phyloP scores from a whole-genome alignment of 2,113 vertebrate genomes.

The Candoia aspera region DNA sequence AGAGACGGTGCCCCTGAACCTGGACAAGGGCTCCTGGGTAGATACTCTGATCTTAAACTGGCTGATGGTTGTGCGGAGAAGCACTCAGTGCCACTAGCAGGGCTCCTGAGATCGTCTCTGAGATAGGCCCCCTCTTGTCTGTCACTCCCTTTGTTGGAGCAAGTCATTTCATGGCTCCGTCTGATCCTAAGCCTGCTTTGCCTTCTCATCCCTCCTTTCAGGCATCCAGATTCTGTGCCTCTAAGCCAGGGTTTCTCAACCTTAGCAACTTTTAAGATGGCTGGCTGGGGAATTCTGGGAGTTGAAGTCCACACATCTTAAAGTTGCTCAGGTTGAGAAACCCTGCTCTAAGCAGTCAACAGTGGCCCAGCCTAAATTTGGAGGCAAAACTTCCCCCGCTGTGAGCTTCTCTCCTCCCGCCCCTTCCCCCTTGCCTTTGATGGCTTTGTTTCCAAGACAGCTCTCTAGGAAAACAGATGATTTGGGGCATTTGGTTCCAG shows the following conservation, averaged over 20 bases:
- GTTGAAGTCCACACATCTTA: too few species aligned
- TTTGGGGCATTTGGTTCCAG: neutral
- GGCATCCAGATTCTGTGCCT: neutral
- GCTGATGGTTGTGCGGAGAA: neutral
- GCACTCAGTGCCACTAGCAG: neutral
- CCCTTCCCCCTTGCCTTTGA: too few species aligned
- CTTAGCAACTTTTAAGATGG: too few species aligned
- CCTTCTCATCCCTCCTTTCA: neutral
- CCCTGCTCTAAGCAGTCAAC: too few species aligned
- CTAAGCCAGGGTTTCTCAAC: too few species aligned
- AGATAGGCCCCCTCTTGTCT: too few species aligned
- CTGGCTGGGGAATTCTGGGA: too few species aligned
- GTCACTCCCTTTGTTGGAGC: neutral
- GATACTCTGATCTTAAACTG: fast-evolving
- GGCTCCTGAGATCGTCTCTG: neutral
- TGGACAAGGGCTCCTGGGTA: neutral
- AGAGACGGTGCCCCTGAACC: neutral
- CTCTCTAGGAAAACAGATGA: neutral
- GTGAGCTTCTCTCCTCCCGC: neutral
- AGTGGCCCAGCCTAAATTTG: fast-evolving
- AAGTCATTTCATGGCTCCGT: fast-evolving
- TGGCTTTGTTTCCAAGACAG: neutral
- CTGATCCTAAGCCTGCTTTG: fast-evolving
- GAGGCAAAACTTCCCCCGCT: constrained; percentile 1
- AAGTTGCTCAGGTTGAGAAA: too few species aligned